Evolutionary conservation across 2,797 vertebrate genomes (phyloP).

Genomic region (Poecilia gillii): DNA sequence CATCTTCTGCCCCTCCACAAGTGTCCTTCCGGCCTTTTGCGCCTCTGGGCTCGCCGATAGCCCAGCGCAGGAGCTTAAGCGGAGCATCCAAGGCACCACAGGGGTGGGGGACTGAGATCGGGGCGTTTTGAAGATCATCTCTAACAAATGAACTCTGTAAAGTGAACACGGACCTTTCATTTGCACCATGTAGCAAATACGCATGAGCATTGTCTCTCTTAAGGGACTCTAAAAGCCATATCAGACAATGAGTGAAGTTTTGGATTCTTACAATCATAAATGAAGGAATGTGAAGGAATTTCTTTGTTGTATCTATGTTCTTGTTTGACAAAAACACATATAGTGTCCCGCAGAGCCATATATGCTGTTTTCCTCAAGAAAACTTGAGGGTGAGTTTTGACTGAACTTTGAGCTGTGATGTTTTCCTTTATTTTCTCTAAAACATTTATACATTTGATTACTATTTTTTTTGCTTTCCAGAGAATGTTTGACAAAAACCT

Average conservation of each 20-base stretch:
- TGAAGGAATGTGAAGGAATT: constrained; percentile 52
- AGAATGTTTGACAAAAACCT: constrained; percentile 62
- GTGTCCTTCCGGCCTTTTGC: constrained; percentile 83
- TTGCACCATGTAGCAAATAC: constrained; percentile 49
- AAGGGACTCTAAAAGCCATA: constrained; percentile 73
- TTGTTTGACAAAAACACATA: constrained; percentile 45
- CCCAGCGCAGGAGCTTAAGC: constrained; percentile 71
- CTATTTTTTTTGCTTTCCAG: constrained; percentile 39
- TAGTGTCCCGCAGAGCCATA: constrained; percentile 60
- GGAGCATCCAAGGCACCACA: constrained; percentile 80
- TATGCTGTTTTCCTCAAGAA: constrained; percentile 29
- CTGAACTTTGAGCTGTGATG: constrained; percentile 70
- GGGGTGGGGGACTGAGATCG: constrained; percentile 90
- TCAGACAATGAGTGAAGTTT: constrained; percentile 45
- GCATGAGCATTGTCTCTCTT: constrained; percentile 47
- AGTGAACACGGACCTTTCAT: constrained; percentile 38
- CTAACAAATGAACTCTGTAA: constrained; percentile 37
- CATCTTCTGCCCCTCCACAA: constrained; percentile 65
- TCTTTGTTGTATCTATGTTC: constrained; percentile 36
- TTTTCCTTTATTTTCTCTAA: constrained; percentile 36
- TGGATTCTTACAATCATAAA: constrained; percentile 48
- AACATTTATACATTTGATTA: constrained; percentile 65
- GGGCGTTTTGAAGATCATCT: constrained; percentile 85
- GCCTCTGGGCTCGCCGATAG: constrained; percentile 69
- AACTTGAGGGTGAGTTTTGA: constrained; percentile 48